A percentile compares a stretch with the other conserved stretches of the same genome.
Conservation (phyloP, 2,113 vertebrate genomes). For the Larimichthys crocea region DNA sequence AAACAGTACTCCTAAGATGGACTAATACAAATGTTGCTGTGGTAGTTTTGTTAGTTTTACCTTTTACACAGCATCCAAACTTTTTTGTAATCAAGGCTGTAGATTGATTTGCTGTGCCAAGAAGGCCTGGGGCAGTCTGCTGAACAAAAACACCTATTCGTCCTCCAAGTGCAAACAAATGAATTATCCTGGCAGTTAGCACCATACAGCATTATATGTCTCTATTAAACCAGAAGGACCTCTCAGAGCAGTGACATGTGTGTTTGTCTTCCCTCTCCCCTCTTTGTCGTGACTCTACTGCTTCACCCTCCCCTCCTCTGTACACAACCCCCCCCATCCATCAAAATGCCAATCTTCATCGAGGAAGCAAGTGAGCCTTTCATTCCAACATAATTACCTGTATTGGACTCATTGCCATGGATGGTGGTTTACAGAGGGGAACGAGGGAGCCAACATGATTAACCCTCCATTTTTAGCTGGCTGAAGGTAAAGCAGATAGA, state of each 20-base stretch:
- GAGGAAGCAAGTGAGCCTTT: slow-evolving; percentile 65
- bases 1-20: neutral
- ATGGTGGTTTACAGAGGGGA: slow-evolving; percentile 45
- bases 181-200: slow-evolving; percentile 50
- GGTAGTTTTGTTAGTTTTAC: neutral
- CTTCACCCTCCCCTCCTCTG: slow-evolving; percentile 21
- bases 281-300: slow-evolving; percentile 52
- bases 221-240: slow-evolving; percentile 42
- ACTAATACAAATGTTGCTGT: neutral
- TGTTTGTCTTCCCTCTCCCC: neutral
- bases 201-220: slow-evolving; percentile 13
- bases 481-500: slow-evolving; percentile 36
- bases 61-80: too few species aligned
- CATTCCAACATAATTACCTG: slow-evolving; percentile 72
- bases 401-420: slow-evolving; percentile 54
- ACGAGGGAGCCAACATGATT: slow-evolving; percentile 35
- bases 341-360: slow-evolving; percentile 79
- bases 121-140: slow-evolving; percentile 26
- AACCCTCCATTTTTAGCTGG: slow-evolving; percentile 46
- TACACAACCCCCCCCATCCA: slow-evolving; percentile 29
- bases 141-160: slow-evolving; percentile 48
- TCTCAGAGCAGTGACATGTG: slow-evolving; percentile 10
- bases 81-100: too few species aligned
- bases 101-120: slow-evolving; percentile 36
- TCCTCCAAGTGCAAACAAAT: slow-evolving; percentile 48